Conservation (phyloP, 2,888 invertebrate genomes). For the Noctua comes region DNA sequence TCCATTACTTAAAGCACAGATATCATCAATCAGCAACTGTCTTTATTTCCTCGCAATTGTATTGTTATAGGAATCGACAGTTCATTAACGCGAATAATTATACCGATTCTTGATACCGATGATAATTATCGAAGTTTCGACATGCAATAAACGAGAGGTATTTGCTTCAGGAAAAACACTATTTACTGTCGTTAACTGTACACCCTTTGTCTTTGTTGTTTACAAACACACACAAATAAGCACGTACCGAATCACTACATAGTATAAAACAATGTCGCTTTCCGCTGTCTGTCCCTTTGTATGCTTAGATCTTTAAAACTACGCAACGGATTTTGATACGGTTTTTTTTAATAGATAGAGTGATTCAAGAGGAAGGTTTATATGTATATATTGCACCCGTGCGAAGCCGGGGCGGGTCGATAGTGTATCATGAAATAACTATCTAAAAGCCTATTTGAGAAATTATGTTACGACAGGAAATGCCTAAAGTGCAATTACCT, state of each 20-base stretch:
- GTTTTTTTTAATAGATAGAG: too few species aligned
- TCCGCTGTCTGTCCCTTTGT: too few species aligned
- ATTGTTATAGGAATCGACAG: constrained; percentile 21
- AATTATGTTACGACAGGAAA: neutral
- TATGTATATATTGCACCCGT: too few species aligned
- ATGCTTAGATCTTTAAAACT: too few species aligned
- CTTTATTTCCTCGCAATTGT: neutral
- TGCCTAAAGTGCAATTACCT: neutral
- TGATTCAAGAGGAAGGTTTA: too few species aligned
- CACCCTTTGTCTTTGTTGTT: constrained; percentile 4
- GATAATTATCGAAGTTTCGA: neutral
- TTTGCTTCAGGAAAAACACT: neutral
- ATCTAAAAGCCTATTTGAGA: neutral
- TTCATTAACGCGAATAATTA: constrained; percentile 31
- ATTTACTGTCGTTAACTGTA: neutral
- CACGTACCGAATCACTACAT: neutral
- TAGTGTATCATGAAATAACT: neutral
- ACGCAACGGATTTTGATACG: too few species aligned
- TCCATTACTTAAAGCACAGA: neutral
- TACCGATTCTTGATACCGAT: constrained; percentile 11
- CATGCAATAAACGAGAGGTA: constrained; percentile 32
- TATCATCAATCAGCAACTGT: constrained; percentile 1
- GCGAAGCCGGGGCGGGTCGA: too few species aligned
- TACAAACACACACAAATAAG: neutral
- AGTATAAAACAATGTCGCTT: too few species aligned